Conservation (phyloP, 2,113 vertebrate species). For the Lamprotornis superbus region DNA sequence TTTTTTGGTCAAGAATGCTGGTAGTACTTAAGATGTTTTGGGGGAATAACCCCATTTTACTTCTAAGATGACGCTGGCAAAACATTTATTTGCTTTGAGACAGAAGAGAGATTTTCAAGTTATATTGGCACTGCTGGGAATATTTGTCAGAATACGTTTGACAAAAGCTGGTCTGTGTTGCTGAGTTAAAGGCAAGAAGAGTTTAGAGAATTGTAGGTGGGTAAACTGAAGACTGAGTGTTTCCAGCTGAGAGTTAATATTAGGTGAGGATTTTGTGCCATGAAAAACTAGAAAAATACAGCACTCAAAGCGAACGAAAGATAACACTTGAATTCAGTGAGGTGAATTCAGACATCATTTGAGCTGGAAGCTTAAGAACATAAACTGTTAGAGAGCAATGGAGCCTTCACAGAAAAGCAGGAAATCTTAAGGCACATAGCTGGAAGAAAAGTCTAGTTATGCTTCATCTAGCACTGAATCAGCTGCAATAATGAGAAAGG, state of each 20-base stretch:
- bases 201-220: not conserved
- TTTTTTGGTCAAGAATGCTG: not conserved
- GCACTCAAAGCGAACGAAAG: not conserved
- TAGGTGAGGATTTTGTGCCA: not conserved
- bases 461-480: not conserved
- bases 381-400: not conserved
- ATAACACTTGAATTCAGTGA: not conserved
- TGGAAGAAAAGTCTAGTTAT: not conserved
- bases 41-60: not conserved
- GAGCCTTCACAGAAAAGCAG: not conserved
- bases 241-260: not conserved
- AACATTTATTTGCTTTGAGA: not conserved
- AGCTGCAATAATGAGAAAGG: not conserved
- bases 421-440: not conserved
- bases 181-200: not conserved
- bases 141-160: conserved; percentile 1
- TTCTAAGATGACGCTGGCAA: not conserved
- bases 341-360: not conserved
- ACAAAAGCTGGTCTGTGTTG: not conserved
- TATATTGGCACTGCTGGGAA: not conserved
- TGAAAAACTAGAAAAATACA: not conserved
- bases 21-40: not conserved
- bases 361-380: not conserved
- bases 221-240: not conserved
- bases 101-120: not conserved